Base-by-base conservation (phyloP, 2,888 invertebrate species). In the Cryptus armator region DNA sequence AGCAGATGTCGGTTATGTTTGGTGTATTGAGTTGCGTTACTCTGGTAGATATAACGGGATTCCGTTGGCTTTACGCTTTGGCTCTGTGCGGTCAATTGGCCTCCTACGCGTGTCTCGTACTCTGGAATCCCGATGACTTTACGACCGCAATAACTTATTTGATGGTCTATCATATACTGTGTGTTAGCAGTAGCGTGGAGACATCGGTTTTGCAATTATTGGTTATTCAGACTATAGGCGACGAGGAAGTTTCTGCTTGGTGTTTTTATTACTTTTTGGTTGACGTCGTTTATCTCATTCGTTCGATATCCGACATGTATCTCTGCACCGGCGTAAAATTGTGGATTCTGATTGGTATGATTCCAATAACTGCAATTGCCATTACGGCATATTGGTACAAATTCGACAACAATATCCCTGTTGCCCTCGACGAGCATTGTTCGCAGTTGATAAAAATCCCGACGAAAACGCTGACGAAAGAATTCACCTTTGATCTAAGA, bases 211-310 rank as follows among this genome's bases (percentile, higher is more conserved):
- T 84, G 70, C 84, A 82, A 14, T 48, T 84, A 3, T 48, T 84
- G 9, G 71, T 77, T 19, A 37, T 86, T 14, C 78, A 80, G 19
- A 84, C 82, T 2, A 24, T 86, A 9, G 81, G 75, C 10, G 79
- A 86, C 6, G 78, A 84, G 16, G 86, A 86, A 79, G 81, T 86
- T 6, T 75, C 86, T 1, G 59, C 84, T 0, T 84, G 84, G 86
- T 86, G 86, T 68, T 79, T 86, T 10, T 86, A 84, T 37, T 79
- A 71, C 46, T 16, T 68, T 2, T 2, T 84, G 3, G 64, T n/a
- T 5, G 82, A 84, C 19, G 10, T 68, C 12, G 79, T 51, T 43
- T 7, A 53, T 24, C 32, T 81, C 7, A 0, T 81, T 10, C 44
- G 81, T 10, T 59, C 32, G 9, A 10, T 81, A 12, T 16, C 59